phyloP scores from a whole-genome alignment of 2,797 vertebrate species.

The Gadopsis bispinosus region DNA sequence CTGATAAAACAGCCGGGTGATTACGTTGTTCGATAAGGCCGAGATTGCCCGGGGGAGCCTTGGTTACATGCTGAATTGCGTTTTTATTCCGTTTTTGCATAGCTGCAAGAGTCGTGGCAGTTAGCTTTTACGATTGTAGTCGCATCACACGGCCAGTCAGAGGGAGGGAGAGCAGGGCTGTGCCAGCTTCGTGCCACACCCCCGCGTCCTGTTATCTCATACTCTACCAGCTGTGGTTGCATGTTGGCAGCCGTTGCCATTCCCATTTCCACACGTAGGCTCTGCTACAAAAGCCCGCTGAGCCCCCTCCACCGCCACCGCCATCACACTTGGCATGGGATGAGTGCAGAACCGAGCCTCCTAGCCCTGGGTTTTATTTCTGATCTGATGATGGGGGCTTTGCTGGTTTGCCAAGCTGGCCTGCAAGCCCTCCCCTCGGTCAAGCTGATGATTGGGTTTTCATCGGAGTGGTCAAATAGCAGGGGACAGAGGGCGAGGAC shows the following conservation, averaged over 20 bases:
- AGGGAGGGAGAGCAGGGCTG: not conserved
- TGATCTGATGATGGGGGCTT: slow-evolving; percentile 50
- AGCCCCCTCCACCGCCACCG: not conserved
- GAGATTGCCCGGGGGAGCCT: not conserved
- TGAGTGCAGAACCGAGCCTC: slow-evolving; percentile 44
- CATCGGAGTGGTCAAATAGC: slow-evolving; percentile 47
- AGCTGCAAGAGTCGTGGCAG: not conserved
- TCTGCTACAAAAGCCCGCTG: slow-evolving; percentile 34
- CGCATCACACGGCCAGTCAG: slow-evolving; percentile 1
- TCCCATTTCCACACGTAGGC: slow-evolving; percentile 29
- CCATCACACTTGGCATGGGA: slow-evolving; percentile 47
- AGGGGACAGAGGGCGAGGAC: not conserved
- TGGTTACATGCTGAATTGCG: slow-evolving; percentile 8
- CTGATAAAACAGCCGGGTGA: slow-evolving; percentile 1
- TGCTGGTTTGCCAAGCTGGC: slow-evolving; percentile 57
- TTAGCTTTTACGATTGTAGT: slow-evolving; percentile 4
- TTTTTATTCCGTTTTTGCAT: slow-evolving; percentile 1
- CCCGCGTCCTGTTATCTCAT: slow-evolving; percentile 47
- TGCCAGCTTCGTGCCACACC: slow-evolving; percentile 17
- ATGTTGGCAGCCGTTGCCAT: slow-evolving; percentile 24
- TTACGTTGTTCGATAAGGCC: slow-evolving; percentile 7
- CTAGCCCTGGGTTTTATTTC: slow-evolving; percentile 38
- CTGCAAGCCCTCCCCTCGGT: slow-evolving; percentile 34
- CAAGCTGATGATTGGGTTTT: slow-evolving; percentile 67
- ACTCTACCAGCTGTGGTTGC: slow-evolving; percentile 51